These are phyloP conservation scores for Chroicocephalus ridibundus DNA, from an alignment of 2,113 vertebrate genomes.

Conservation along the genomic window DNA sequence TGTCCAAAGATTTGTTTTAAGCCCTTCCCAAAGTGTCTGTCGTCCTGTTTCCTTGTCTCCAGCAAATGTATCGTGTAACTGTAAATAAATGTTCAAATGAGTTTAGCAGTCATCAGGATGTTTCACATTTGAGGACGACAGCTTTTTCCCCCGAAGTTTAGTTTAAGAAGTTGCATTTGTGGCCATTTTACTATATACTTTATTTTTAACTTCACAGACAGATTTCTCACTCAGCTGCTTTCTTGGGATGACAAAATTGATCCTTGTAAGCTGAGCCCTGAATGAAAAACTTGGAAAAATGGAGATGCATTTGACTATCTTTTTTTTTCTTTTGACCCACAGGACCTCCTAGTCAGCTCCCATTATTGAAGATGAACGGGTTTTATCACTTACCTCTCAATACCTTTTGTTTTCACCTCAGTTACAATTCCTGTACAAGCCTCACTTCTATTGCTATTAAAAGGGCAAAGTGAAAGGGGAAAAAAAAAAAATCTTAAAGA, in stretches of 20 bases:
- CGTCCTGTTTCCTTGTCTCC: not conserved
- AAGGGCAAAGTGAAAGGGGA: not conserved
- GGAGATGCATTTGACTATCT: not conserved
- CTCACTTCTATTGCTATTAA: not conserved
- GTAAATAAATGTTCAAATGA: conserved; percentile 7
- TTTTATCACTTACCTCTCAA: not conserved
- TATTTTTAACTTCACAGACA: not conserved
- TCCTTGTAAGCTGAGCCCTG: not conserved
- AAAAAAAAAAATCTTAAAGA: not conserved
- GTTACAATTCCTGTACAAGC: not conserved
- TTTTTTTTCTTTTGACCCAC: not conserved
- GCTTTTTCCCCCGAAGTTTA: not conserved
- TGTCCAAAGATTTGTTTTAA: conserved; percentile 45
- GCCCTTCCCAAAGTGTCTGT: not conserved
- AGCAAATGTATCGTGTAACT: conserved; percentile 2
- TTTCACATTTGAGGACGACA: not conserved
- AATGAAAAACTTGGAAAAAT: not conserved
- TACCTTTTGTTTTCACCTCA: not conserved
- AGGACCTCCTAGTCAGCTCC: not conserved
- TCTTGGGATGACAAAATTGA: conserved; percentile 1
- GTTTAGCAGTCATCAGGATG: not conserved
- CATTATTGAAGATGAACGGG: not conserved
- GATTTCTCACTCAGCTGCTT: not conserved
- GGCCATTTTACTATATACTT: not conserved
- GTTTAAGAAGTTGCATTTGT: not conserved